Base-by-base conservation (phyloP, 2,888 invertebrate species). In the Aphidius colemani region DNA sequence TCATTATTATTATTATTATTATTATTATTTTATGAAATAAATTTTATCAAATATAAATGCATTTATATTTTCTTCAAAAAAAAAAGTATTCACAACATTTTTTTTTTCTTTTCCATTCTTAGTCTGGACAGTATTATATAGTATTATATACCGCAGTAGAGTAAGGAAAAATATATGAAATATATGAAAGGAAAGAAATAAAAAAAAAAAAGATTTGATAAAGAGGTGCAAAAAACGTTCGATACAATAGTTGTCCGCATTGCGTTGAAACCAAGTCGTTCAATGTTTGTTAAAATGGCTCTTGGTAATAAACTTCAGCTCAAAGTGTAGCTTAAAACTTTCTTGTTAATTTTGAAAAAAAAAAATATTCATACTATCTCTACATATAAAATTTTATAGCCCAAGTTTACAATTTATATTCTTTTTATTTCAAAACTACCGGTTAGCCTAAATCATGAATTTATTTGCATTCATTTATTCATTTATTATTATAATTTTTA, bases 221-320 rank as follows among this genome's bases (percentile, higher is more conserved):
- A 58, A 45, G 57, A 63, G 45, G 62, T 57, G 40, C 55, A 40
- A 50, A 30, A 30, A 13, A 63, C 46, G 62, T 51, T 63, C 62
- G 57, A 63, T 63, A 60, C 43, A 18, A 41, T 57, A 57, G 44
- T 48, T 50, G 57, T 63, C 62, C 62, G 62, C 62, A 63, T 63
- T 63, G 62, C 62, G 62, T 58, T 63, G 18, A 57, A 13, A 6
- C 13, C 44, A 13, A 45, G 45, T n/a, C 56, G 44, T n/a, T 43
- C 39, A 30, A 30, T 43, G 40, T 43, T 43, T 10, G 45, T 57
- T 30, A 30, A 30, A 57, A 57, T 30, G 44, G 18, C 41, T 48
- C 13, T 9, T 6, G 18, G 45, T 13, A 48, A 46, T 61, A 53
- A 50, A 49, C 43, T 49, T 30, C 5, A 30, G 4, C 30, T 30